These are phyloP conservation scores for Trichogramma dendrolimi DNA, from an alignment of 2,888 invertebrate species.

Conservation along the genomic window DNA sequence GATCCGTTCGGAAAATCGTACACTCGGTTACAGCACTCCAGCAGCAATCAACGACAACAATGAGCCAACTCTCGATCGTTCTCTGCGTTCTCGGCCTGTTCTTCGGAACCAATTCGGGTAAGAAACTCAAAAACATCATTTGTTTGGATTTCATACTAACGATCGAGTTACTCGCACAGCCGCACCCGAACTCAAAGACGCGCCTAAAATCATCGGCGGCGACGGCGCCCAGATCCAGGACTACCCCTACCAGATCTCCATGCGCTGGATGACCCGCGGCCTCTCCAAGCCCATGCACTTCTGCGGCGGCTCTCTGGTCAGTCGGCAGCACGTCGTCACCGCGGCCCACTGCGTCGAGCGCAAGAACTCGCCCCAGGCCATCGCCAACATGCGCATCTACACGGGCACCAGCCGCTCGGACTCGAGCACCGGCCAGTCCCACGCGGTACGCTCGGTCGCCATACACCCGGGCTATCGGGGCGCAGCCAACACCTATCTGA, in stretches of 20 bases:
- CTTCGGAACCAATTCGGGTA: too few species aligned
- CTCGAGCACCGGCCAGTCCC: background rate
- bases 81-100: too few species aligned
- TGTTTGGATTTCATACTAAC: too few species aligned
- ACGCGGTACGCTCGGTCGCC: constrained; percentile 1
- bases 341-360: constrained; percentile 18
- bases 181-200: background rate
- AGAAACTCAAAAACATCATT: too few species aligned
- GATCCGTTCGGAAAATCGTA: too few species aligned
- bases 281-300: constrained; percentile 7
- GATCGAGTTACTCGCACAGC: too few species aligned
- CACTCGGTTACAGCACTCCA: too few species aligned
- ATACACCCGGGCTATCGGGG: constrained; percentile 11
- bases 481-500: constrained; percentile 1
- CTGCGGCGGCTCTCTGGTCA: constrained; percentile 16
- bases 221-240: constrained; percentile 5
- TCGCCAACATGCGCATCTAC: constrained; percentile 4
- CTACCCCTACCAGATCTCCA: constrained; percentile 16
- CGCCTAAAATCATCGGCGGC: constrained; percentile 7
- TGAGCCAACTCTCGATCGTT: too few species aligned
- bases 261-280: constrained; percentile 9
- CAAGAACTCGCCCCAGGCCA: background rate
- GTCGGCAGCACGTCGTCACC: constrained; percentile 10
- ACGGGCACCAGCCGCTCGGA: constrained; percentile 11
- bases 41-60: too few species aligned